phyloP scores from a whole-genome alignment of 2,888 invertebrate genomes.

The Orthosia incerta region DNA sequence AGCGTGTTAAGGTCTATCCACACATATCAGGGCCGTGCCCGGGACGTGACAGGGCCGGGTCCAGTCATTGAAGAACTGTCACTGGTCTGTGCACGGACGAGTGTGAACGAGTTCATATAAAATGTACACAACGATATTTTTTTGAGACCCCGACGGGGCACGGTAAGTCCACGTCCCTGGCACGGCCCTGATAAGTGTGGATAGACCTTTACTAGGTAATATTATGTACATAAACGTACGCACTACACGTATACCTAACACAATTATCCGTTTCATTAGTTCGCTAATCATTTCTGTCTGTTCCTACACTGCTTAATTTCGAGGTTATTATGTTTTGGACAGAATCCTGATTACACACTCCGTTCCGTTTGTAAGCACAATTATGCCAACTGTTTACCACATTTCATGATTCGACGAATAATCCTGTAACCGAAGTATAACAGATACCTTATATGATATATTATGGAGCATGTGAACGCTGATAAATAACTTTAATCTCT shows the following conservation, averaged over 20 bases:
- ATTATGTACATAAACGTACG: not conserved
- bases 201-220: too few species aligned
- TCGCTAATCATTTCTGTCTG: slow-evolving; percentile 42
- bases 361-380: slow-evolving; percentile 28
- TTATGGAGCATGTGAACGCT: slow-evolving; percentile 27
- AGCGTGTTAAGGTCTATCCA: too few species aligned
- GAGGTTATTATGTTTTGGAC: slow-evolving; percentile 51
- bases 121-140: too few species aligned
- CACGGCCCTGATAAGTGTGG: too few species aligned
- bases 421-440: slow-evolving; percentile 23
- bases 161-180: too few species aligned
- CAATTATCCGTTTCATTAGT: slow-evolving; percentile 39
- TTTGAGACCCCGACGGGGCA: too few species aligned
- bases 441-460: slow-evolving; percentile 1
- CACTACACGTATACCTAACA: not conserved
- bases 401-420: slow-evolving; percentile 36
- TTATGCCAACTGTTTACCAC: slow-evolving; percentile 41
- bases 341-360: slow-evolving; percentile 54
- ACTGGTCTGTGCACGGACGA: too few species aligned
- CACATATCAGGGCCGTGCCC: too few species aligned
- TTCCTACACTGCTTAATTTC: slow-evolving; percentile 49
- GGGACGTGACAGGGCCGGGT: too few species aligned
- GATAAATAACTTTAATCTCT: slow-evolving; percentile 64
- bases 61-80: too few species aligned
- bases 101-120: too few species aligned